A percentile compares a stretch with the other conserved stretches of the same genome.
Conservation (phyloP, 2,888 invertebrate species). For the Arge pagana region DNA sequence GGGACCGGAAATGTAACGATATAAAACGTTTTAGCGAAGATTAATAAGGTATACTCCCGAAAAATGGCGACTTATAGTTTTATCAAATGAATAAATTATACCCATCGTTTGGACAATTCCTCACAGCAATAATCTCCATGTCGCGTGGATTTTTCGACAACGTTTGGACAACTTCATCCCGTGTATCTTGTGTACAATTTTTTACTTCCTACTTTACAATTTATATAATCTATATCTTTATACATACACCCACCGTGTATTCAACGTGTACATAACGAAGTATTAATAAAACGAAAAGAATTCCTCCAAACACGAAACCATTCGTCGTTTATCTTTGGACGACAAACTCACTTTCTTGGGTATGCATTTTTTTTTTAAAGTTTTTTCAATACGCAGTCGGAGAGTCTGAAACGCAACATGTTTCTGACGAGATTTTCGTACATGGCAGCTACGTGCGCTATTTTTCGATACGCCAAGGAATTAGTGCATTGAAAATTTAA, state of each 20-base stretch:
- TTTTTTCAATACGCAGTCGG: background rate
- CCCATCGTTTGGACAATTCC: too few relatives aligned
- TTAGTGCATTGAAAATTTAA: conserved; percentile 2
- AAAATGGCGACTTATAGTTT: too few relatives aligned
- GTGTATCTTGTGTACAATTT: conserved; percentile 15
- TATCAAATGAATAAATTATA: too few relatives aligned
- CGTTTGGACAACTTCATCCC: too few relatives aligned
- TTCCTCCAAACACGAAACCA: background rate
- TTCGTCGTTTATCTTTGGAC: background rate
- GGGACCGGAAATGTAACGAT: too few relatives aligned
- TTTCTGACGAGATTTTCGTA: background rate
- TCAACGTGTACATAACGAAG: conserved; percentile 16
- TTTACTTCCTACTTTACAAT: conserved; percentile 8
- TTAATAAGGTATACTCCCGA: too few relatives aligned
- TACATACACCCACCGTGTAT: conserved; percentile 17
- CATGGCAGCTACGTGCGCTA: too few relatives aligned
- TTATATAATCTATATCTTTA: conserved; percentile 11
- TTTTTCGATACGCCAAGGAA: conserved; percentile 5
- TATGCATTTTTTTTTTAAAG: too few relatives aligned
- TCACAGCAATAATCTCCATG: too few relatives aligned
- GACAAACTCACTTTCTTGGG: too few relatives aligned
- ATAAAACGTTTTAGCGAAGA: too few relatives aligned
- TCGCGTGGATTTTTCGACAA: too few relatives aligned
- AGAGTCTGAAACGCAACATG: background rate
- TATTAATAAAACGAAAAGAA: conserved; percentile 11